Conservation (phyloP, 1,140 invertebrate species). For the Anagrus nilaparvatae region DNA sequence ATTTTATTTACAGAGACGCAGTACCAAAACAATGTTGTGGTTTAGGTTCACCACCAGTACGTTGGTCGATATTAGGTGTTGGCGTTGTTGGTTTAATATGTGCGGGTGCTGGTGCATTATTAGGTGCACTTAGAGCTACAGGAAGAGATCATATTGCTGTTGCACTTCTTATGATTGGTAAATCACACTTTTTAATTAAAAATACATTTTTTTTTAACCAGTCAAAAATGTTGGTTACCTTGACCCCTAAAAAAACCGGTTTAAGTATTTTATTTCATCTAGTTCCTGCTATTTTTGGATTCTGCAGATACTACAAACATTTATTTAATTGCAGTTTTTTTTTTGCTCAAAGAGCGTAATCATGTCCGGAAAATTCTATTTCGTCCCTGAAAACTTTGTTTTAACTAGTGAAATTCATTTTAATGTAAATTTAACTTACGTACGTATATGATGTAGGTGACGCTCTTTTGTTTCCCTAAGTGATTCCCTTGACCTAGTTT, state of each 20-base stretch:
- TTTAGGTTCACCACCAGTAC: constrained; percentile 38
- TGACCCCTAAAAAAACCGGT: constrained; percentile 4
- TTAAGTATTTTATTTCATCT: no score
- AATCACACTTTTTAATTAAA: constrained; percentile 14
- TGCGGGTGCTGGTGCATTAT: constrained; percentile 37
- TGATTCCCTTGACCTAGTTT: no score
- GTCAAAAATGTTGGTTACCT: not conserved
- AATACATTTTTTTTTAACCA: constrained; percentile 1
- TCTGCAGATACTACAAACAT: no score
- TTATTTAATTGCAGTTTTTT: no score
- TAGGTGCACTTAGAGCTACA: constrained; percentile 38
- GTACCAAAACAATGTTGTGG: constrained; percentile 42
- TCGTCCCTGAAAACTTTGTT: no score
- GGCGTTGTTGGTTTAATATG: constrained; percentile 39
- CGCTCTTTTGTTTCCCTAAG: no score
- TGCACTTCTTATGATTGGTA: constrained; percentile 40
- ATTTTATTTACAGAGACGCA: constrained; percentile 34
- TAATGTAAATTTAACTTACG: no score
- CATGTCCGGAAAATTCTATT: no score
- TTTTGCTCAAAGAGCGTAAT: no score
- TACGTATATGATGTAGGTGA: no score
- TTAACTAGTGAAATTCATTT: no score
- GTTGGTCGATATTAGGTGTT: constrained; percentile 40
- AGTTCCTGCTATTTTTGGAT: no score
- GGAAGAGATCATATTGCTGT: constrained; percentile 40